Evolutionary conservation across 2,113 vertebrate species (phyloP), one percentile per base, ranked within the genome.

Genomic region (Verasper variegatus): DNA sequence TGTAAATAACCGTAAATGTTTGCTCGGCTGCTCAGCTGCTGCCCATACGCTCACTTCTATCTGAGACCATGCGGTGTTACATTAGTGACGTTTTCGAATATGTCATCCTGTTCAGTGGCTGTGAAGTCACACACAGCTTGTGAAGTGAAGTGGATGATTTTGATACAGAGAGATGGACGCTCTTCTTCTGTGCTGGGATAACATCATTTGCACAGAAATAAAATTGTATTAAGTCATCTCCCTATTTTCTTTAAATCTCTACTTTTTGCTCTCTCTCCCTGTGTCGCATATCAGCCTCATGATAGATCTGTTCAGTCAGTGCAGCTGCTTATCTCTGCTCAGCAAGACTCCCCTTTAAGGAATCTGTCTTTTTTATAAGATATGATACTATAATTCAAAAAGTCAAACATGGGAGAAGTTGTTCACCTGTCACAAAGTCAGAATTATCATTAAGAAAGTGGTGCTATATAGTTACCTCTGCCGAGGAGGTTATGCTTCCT

Each of bases 241-340:
- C 58, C 52, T 23, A 35, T 73, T 56, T 51, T n/a, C 47, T 45
- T 24, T 24, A 6, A 9, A 64, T 77, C 60, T 67, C 63, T 47
- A 24, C 37, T 24, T 78, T 76, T 56, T 63, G 40, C 52, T 56
- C 23, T 52, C n/a, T 21, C 5, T 73, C 7, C 23, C 42, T 74
- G 27, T 68, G 56, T 86, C 72, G 82, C 70, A 2, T 65, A 17
- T 27, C 61, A 49, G 74, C 76, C 76, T 71, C 70, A 67, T 89
- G 85, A 93, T 87, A 85, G 77, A 93, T 87, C 55, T 68, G 65
- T 17, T 68, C 82, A 71, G 74, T 88, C 88, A 83, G 9, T 42
- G 73, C 60, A 31, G n/a, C 64, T 51, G 63, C 83, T 91, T 91
- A 91, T 91, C 90, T 86, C 61, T 52, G 56, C 58, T 70, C 62